phyloP scores from a whole-genome alignment of 2,113 vertebrate species.

The Mesembrinibis cayennensis region DNA sequence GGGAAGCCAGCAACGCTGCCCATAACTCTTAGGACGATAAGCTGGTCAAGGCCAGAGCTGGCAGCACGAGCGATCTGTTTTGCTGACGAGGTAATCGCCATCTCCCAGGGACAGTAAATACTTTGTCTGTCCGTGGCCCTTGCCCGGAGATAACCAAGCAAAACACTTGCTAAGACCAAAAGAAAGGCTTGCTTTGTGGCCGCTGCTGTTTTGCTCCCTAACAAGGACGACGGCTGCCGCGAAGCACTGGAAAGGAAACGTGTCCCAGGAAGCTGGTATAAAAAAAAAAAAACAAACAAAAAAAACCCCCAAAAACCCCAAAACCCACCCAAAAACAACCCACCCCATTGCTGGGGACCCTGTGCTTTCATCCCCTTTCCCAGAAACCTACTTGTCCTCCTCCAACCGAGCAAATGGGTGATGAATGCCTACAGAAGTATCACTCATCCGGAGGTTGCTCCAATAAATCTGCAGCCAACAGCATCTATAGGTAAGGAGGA shows the following conservation, averaged over 20 bases:
- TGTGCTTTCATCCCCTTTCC: background rate
- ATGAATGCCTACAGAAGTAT: background rate
- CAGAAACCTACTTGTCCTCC: background rate
- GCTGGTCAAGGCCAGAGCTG: background rate
- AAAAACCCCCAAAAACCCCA: too few species aligned
- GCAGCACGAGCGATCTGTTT: background rate
- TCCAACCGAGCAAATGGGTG: fast-evolving
- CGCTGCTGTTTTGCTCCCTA: background rate
- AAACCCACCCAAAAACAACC: background rate
- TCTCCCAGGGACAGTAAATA: background rate
- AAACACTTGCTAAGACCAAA: background rate
- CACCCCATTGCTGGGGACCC: fast-evolving
- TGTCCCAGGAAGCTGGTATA: background rate
- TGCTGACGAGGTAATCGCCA: background rate
- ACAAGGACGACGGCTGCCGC: background rate
- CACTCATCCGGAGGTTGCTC: fast-evolving
- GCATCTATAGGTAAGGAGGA: background rate
- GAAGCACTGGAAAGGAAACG: fast-evolving
- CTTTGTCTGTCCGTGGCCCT: background rate
- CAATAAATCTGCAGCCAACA: background rate
- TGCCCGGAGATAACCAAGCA: background rate
- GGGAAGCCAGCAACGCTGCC: background rate
- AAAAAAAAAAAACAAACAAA: background rate
- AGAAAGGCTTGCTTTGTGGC: background rate
- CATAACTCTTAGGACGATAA: background rate